phyloP scores from a whole-genome alignment of 2,113 vertebrate genomes.

The Herpetotheres cachinnans region DNA sequence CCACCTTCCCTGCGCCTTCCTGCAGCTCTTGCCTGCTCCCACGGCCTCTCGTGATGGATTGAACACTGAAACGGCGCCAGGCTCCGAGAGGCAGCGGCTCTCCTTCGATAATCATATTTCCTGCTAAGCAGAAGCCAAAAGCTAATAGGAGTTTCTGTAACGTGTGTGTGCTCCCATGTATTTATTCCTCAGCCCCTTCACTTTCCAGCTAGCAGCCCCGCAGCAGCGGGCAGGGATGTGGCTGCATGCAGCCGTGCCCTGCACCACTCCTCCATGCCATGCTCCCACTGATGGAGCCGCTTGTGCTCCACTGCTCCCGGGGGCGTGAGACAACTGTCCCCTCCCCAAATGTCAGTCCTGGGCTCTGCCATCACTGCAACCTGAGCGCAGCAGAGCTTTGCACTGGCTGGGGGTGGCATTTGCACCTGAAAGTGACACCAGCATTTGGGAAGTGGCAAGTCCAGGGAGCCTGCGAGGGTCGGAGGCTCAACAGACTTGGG shows the following conservation, averaged over 20 bases:
- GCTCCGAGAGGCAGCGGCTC: background rate
- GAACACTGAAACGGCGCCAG: background rate
- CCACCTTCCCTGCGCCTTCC: background rate
- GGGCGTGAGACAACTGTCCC: background rate
- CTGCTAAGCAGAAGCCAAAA: background rate
- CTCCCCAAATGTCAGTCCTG: fast-evolving
- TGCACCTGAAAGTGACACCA: background rate
- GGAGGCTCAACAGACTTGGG: background rate
- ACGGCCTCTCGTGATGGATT: background rate
- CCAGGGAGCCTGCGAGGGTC: background rate
- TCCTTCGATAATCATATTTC: background rate
- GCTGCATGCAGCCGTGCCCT: background rate
- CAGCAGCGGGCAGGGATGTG: background rate
- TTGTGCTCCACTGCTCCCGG: background rate
- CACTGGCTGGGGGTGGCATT: background rate
- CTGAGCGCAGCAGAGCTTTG: background rate
- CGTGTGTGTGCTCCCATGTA: background rate
- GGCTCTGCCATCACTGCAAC: background rate
- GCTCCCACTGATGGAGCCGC: background rate
- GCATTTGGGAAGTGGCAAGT: background rate
- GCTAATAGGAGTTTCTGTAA: background rate
- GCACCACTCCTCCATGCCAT: too few species aligned
- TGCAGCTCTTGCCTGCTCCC: background rate
- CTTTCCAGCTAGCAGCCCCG: background rate
- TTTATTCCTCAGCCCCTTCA: background rate